Evolutionary conservation across 1,140 invertebrate genomes (phyloP), one percentile per base, ranked within the genome.

Genomic region (Drosophila guanche): DNA sequence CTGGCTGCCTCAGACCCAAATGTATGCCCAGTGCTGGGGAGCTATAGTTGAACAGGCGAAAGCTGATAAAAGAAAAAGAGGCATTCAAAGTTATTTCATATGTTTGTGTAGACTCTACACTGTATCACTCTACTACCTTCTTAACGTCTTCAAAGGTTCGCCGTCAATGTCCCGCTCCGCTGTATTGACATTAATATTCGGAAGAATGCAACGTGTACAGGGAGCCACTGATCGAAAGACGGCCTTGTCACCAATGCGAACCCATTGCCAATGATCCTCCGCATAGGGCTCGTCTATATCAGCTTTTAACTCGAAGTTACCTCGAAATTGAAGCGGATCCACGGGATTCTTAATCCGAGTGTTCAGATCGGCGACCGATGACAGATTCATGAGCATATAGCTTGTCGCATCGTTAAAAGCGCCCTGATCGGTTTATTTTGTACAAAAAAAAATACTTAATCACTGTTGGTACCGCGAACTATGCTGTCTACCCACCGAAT

Each of bases 111-210:
- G 12, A 23, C 29, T 41, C 27, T 43, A 12, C 4, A 10, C 1
- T 20, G 4, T 20, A 20, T 20, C 16, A 20, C 16, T 20, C 16
- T 20, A 10, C 10, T 33, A 91, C 85, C 68, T 86, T 40, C 79
- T 88, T 0, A 94, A 79, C 4, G 93, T 93, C 57, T 93, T 94
- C 0, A 94, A 68, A 1, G 94, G 94, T 53, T 95, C 93, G 0
- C 91, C 76, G 29, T 93, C 92, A 0, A 88, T 51, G 80, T 93
- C 83, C 47, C 93, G 93, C 25, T 83, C 68, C 0, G 92, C 94
- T 0, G 92, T 93, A 42, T 93, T 92, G 4, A 93, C 92, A 92
- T 94, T 90, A 2, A 95, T 90, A 4, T 94, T 94, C 0, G 93
- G 93, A 0, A 94, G 88, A 16, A 94, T 92, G 75, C 94, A 95